phyloP scores from a whole-genome alignment of 1,140 invertebrate genomes.

The Sminthurinus signatus region DNA sequence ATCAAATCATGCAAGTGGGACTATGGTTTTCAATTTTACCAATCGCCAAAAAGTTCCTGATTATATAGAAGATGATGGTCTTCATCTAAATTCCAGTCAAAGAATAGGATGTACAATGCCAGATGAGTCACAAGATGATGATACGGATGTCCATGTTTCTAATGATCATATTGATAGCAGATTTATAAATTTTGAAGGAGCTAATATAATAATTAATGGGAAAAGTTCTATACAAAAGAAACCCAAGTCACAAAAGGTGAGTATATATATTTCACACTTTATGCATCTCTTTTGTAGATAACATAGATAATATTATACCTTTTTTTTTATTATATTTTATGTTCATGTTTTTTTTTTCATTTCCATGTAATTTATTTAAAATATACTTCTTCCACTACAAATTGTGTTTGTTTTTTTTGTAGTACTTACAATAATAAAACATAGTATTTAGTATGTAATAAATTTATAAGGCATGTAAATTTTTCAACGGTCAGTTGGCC shows the following conservation, averaged over 20 bases:
- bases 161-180: conserved; percentile 39
- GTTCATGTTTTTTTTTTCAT: not conserved
- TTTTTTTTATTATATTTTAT: not conserved
- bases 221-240: conserved; percentile 64
- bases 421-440: not conserved
- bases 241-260: conserved; percentile 58
- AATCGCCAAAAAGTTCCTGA: conserved; percentile 71
- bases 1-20: conserved; percentile 50
- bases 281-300: too few species aligned
- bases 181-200: conserved; percentile 67
- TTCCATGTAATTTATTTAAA: not conserved
- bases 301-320: not conserved
- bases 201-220: conserved; percentile 81
- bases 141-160: conserved; percentile 49
- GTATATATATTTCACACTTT: too few species aligned
- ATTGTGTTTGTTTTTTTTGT: not conserved
- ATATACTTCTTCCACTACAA: not conserved
- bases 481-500: too few species aligned
- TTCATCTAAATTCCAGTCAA: conserved; percentile 61
- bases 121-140: conserved; percentile 57
- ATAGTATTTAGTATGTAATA: not conserved
- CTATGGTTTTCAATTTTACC: conserved; percentile 81
- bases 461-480: too few species aligned
- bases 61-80: conserved; percentile 82
- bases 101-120: conserved; percentile 51